Percentiles rank a stretch among this genome's conserved stretches.
Conservation (phyloP, 2,113 vertebrate species). For the Gymnogyps californianus region DNA sequence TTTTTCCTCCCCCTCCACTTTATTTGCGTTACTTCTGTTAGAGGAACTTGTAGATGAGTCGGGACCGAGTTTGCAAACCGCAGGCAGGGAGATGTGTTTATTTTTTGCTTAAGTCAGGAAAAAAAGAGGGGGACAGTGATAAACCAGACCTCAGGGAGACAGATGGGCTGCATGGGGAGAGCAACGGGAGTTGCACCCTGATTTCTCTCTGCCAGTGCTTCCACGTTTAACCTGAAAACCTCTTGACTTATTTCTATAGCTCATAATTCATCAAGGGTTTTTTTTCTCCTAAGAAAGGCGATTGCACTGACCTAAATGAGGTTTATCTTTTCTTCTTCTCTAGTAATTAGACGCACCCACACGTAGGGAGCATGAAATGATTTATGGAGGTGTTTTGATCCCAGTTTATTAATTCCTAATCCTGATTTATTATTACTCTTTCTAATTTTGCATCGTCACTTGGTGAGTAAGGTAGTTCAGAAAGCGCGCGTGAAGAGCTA, state of each 20-base stretch:
- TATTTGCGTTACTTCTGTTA: not conserved
- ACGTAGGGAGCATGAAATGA: not conserved
- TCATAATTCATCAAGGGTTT: not conserved
- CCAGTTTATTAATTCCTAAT: not conserved
- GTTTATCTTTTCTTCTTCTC: not conserved
- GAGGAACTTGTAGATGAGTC: not conserved
- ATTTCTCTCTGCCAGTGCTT: not conserved
- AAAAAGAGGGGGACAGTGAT: not conserved
- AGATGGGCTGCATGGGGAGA: not conserved
- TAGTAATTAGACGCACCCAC: not conserved
- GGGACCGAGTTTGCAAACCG: not conserved
- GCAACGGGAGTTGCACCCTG: rapidly evolving
- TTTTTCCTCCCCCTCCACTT: not conserved
- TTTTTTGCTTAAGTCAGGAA: not conserved
- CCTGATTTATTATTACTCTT: not conserved
- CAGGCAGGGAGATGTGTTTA: not conserved
- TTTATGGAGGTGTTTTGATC: not conserved
- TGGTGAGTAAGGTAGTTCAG: not conserved
- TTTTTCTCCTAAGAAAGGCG: not conserved
- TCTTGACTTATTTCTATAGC: not conserved
- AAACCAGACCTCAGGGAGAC: not conserved
- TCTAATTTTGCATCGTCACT: not conserved
- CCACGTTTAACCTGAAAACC: not conserved
- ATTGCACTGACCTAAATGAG: not conserved
- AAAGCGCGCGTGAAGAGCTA: not conserved